Percentiles rank a stretch among this genome's conserved stretches.
These are phyloP conservation scores for Scomber scombrus DNA, from an alignment of 2,113 vertebrate genomes.

Conservation along the genomic window DNA sequence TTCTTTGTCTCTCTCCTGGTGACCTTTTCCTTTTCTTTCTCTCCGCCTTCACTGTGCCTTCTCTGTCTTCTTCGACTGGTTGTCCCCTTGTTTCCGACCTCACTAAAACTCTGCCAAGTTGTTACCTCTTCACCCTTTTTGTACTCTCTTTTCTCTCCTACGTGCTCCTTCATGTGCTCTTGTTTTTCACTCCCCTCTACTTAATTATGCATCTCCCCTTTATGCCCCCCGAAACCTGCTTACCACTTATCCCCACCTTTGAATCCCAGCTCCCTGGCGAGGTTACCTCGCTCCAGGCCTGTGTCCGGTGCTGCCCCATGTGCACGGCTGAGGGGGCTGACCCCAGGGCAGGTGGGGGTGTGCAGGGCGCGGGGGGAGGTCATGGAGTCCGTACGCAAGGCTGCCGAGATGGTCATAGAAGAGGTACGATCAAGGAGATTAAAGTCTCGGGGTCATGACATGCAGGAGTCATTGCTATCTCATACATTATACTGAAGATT, in stretches of 20 bases:
- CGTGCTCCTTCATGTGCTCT: slow-evolving; percentile 19
- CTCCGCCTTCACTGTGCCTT: slow-evolving; percentile 56
- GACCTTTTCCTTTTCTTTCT: slow-evolving; percentile 76
- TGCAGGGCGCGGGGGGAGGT: slow-evolving; percentile 84
- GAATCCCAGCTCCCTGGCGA: slow-evolving; percentile 82
- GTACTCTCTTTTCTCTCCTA: slow-evolving; percentile 47
- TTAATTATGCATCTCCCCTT: slow-evolving; percentile 47
- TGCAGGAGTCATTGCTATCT: not conserved
- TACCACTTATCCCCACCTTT: slow-evolving; percentile 15
- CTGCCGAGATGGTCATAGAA: slow-evolving; percentile 84
- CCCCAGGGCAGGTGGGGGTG: slow-evolving; percentile 83
- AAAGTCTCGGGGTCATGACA: not conserved
- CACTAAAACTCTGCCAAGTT: slow-evolving; percentile 63
- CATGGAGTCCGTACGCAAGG: slow-evolving; percentile 83
- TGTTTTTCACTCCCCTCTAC: slow-evolving; percentile 24
- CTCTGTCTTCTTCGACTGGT: slow-evolving; percentile 54
- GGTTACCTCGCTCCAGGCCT: slow-evolving; percentile 81
- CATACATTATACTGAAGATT: not conserved
- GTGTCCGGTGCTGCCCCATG: slow-evolving; percentile 80
- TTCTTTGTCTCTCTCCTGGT: slow-evolving; percentile 78
- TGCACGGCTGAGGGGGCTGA: slow-evolving; percentile 80
- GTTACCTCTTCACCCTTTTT: slow-evolving; percentile 60
- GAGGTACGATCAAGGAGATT: slow-evolving; percentile 74
- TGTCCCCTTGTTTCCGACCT: slow-evolving; percentile 61
- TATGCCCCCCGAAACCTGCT: not conserved